Evolutionary conservation across 1,140 invertebrate genomes (phyloP), one percentile per base, ranked within the genome.

Genomic region (Pachyrhynchus sulphureomaculatus): DNA sequence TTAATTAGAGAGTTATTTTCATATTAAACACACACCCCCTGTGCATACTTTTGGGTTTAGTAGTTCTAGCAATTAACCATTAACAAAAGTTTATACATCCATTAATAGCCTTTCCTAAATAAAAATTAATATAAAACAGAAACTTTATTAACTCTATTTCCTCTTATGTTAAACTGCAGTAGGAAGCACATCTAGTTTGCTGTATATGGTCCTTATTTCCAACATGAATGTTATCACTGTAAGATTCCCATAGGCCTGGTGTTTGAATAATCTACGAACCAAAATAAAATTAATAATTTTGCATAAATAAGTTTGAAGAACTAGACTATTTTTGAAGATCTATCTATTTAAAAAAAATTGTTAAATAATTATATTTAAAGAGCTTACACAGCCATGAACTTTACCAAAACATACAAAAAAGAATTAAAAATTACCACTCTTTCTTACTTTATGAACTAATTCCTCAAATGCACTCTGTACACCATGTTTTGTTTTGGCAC

Each of bases 391-490:
- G n/a, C n/a, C n/a, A n/a, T n/a, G n/a, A n/a, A n/a, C n/a, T n/a
- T n/a, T n/a, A n/a, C n/a, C n/a, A n/a, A n/a, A n/a, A n/a, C n/a
- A n/a, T n/a, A n/a, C n/a, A n/a, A n/a, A n/a, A n/a, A n/a, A n/a
- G n/a, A n/a, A n/a, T n/a, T n/a, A n/a, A n/a, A n/a, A n/a, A n/a
- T n/a, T n/a, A n/a, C n/a, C n/a, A n/a, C n/a, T n/a, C n/a, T n/a
- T n/a, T 41, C 67, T 72, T 78, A 96, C 95, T 85, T 99, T 98
- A 79, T 96, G 91, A 8, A 98, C 95, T 53, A 99, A 82, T 79
- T 99, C 96, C 80, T 98, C 95, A 80, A 99, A 99, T 60, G 95
- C 96, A 81, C 88, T 90, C 71, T 93, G 88, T 15, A 99, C 95
- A 37, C 93, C 95, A 79, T 98, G 94, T 68, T 89, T 90, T 26